A percentile compares a stretch with the other conserved stretches of the same genome.
Conservation (phyloP, 2,113 vertebrate genomes). For the Choloepus hoffmanni region DNA sequence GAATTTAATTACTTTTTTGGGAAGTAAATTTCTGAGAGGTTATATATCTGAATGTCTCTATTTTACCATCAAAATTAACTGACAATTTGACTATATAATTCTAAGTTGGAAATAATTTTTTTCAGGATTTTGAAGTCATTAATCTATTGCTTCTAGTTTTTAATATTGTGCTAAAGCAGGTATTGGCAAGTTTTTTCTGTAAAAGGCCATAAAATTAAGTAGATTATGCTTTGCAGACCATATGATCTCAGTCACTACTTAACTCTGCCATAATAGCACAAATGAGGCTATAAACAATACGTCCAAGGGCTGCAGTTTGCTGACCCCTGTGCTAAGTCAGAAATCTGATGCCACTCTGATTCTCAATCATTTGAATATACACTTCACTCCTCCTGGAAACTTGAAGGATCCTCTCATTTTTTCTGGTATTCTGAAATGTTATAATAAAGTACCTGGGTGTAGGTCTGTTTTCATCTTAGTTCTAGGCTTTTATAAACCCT, state of each 20-base stretch:
- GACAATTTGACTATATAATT: neutral
- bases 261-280: neutral
- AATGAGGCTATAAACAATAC: neutral
- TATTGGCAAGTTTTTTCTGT: neutral
- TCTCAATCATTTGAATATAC: neutral
- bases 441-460: neutral
- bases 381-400: neutral
- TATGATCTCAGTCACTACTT: neutral
- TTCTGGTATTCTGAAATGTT: constrained; percentile 3
- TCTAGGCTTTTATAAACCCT: neutral
- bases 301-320: neutral
- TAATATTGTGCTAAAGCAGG: neutral
- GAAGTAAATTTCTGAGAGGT: neutral
- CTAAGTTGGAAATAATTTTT: neutral
- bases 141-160: neutral
- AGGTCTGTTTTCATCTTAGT: neutral
- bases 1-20: neutral
- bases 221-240: neutral
- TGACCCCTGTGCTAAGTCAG: neutral
- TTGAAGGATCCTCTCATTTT: neutral
- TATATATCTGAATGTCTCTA: neutral
- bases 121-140: neutral
- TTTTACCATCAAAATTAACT: neutral
- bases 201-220: neutral
- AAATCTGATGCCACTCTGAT: neutral